Evolutionary conservation across 1,140 invertebrate genomes (phyloP).

Genomic region (Chironomus striatipennis): DNA sequence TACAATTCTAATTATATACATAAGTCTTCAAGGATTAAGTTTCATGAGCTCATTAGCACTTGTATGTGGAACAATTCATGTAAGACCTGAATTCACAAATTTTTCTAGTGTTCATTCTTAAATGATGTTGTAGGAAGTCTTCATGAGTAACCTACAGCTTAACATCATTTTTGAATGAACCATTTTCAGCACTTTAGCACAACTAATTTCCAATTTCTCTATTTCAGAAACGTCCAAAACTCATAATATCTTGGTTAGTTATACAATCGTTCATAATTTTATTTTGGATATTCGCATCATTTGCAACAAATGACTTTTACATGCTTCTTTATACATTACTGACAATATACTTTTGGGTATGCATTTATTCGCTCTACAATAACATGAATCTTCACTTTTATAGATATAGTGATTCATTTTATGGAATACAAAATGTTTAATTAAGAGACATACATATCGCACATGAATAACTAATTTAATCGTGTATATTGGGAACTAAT

Average conservation of each 20-base stretch:
- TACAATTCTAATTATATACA: background rate
- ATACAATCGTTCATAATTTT: background rate
- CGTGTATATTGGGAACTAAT: background rate
- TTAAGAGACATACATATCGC: background rate
- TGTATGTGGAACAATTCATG: constrained; percentile 1
- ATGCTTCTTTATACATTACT: background rate
- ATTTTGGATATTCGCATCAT: background rate
- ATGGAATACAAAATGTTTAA: background rate
- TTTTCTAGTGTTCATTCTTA: background rate
- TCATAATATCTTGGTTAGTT: background rate
- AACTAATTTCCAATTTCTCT: no score
- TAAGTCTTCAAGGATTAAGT: background rate
- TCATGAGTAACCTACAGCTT: no score
- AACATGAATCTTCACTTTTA: background rate
- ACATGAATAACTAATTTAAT: background rate
- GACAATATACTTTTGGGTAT: background rate
- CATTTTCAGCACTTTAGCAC: no score
- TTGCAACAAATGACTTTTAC: background rate
- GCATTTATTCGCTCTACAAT: background rate
- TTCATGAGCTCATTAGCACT: background rate
- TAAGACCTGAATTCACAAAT: background rate
- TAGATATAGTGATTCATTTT: background rate
- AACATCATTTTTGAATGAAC: background rate
- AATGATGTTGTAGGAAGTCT: background rate
- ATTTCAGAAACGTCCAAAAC: constrained; percentile 19